phyloP scores from a whole-genome alignment of 2,888 invertebrate genomes.

The Girardia tigrina region DNA sequence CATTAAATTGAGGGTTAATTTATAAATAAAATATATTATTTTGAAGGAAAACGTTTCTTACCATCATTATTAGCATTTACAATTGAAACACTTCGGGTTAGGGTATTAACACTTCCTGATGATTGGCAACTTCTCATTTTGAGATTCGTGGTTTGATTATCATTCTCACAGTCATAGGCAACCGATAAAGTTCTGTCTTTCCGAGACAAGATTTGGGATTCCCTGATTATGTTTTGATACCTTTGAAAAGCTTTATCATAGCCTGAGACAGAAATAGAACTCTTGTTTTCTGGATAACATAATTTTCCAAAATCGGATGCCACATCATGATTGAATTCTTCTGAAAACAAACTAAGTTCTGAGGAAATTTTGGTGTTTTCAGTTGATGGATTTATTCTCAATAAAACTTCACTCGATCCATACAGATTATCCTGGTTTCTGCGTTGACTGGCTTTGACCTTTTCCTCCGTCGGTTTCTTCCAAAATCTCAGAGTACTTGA shows the following conservation, averaged over 20 bases:
- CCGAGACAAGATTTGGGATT: not conserved
- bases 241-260: not conserved
- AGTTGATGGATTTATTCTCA: not conserved
- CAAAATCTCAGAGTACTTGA: not conserved
- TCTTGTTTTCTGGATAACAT: not conserved
- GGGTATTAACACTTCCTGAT: not conserved
- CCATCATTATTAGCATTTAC: not conserved
- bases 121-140: slow-evolving; percentile 20
- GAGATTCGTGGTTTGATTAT: not conserved
- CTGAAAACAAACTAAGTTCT: slow-evolving; percentile 1
- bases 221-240: not conserved
- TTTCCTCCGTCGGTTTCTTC: not conserved
- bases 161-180: not conserved
- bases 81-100: not conserved
- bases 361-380: not conserved
- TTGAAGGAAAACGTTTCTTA: not conserved
- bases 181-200: slow-evolving; percentile 5
- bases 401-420: not conserved
- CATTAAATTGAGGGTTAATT: too few species aligned
- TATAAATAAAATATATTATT: too few species aligned
- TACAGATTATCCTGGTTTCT: not conserved
- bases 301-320: not conserved
- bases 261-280: not conserved
- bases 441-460: not conserved
- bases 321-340: not conserved